A percentile compares a stretch with the other conserved stretches of the same genome.
Conservation (phyloP, 2,797 vertebrate species). For the Odontamblyopus lacepedii region DNA sequence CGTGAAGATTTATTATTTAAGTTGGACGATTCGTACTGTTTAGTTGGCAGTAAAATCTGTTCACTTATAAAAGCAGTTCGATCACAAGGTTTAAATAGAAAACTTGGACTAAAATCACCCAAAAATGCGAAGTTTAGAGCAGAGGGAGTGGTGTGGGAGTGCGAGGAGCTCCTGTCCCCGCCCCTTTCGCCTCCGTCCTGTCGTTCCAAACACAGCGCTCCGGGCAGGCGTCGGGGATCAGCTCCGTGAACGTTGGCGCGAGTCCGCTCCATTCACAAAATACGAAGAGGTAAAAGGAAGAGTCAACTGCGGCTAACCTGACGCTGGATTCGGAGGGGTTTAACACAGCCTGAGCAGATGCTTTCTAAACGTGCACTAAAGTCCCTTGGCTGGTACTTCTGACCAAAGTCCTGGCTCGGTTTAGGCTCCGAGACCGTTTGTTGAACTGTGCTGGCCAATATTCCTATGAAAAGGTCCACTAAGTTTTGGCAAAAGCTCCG, state of each 20-base stretch:
- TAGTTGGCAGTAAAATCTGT: too few relatives aligned
- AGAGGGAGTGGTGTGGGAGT: conserved; percentile 36
- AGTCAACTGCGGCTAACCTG: background rate
- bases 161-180: too few relatives aligned
- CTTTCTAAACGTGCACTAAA: background rate
- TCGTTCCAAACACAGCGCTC: conserved; percentile 4
- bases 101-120: background rate
- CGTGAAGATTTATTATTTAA: too few relatives aligned
- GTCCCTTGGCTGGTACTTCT: too few relatives aligned
- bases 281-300: background rate
- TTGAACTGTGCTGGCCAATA: too few relatives aligned
- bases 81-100: too few relatives aligned
- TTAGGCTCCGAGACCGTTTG: too few relatives aligned
- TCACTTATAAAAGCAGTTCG: too few relatives aligned
- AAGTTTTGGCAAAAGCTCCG: too few relatives aligned
- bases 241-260: background rate
- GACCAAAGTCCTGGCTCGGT: background rate
- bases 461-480: too few relatives aligned
- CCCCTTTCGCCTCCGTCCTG: conserved; percentile 27
- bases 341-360: background rate
- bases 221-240: background rate
- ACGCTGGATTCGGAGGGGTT: background rate
- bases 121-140: conserved; percentile 38
- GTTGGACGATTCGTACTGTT: too few relatives aligned
- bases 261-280: conserved; percentile 6